Evolutionary conservation across 2,797 vertebrate genomes (phyloP).

Genomic region (Dicrostonyx torquatus): DNA sequence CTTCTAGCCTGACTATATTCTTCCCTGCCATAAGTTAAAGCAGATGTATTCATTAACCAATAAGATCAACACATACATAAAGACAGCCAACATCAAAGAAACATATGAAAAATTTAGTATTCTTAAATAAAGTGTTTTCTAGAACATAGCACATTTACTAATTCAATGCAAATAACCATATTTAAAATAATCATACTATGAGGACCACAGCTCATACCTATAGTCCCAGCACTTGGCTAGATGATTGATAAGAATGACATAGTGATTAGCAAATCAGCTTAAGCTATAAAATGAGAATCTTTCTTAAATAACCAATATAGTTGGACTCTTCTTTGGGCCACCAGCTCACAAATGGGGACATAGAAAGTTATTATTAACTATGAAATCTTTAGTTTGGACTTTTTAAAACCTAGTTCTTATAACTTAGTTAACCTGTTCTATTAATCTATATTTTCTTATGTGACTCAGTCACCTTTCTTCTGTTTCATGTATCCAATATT

Average conservation of each 20-base stretch:
- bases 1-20: too few species aligned
- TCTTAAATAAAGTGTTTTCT: neutral
- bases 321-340: neutral
- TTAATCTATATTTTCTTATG: neutral
- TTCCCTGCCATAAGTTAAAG: too few species aligned
- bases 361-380: neutral
- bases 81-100: too few species aligned
- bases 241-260: neutral
- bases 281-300: neutral
- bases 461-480: neutral
- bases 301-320: neutral
- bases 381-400: neutral
- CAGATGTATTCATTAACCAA: too few species aligned
- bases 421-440: neutral
- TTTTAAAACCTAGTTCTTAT: neutral
- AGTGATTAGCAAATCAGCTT: neutral
- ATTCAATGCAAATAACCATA: neutral
- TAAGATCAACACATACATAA: too few species aligned
- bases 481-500: neutral
- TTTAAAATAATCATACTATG: neutral
- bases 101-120: neutral
- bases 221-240: neutral
- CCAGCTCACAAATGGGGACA: neutral
- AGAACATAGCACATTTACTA: neutral
- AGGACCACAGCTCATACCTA: neutral